Base-by-base conservation (phyloP, 1,140 invertebrate genomes). In the Babylonia areolata region DNA sequence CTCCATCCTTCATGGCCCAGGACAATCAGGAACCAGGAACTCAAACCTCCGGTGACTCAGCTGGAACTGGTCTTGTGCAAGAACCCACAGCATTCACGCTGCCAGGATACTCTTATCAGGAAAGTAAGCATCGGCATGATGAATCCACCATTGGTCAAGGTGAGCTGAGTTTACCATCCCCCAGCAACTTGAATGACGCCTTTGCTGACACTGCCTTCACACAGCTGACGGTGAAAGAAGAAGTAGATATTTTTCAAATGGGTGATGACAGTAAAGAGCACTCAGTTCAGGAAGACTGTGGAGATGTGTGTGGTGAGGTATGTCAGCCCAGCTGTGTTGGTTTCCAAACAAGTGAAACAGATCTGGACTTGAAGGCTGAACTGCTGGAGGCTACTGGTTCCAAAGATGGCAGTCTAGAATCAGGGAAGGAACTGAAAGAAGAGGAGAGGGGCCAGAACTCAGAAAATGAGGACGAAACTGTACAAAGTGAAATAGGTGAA, bases 131-230 rank as follows among this genome's bases (percentile, higher is more conserved):
- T 33, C 58, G 81, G 11, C 46, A 82, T 17, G 78, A 71, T 40
- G 84, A 87, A 54, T 83, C 83, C 64, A 85, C 86, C 73, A n/a
- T 85, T 42, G 85, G 88, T 64, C 86, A 86, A 54, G 87, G 90
- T 88, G 89, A 88, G 15, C 64, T 89, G 31, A 88, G 87, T 58
- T 94, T 94, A 84, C 93, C 95, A 37, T 94, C 92, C 78, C 91
- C 93, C 51, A 91, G 89, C 86, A 94, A 64, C 58, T 23, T 64
- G 58, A n/a, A n/a, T n/a, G n/a, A n/a, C n/a, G n/a, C n/a, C n/a
- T n/a, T n/a, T 64, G 15, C 28, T 28, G 20, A 23, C 28, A 28
- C 58, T 64, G 58, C 15, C 5, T n/a, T 64, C 58, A 23, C 12
- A 23, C 5, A 23, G 28, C 58, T 6, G 5, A 23, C 95, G 58